Base-by-base conservation (phyloP, 2,888 invertebrate species). In the Polietes domitor region DNA sequence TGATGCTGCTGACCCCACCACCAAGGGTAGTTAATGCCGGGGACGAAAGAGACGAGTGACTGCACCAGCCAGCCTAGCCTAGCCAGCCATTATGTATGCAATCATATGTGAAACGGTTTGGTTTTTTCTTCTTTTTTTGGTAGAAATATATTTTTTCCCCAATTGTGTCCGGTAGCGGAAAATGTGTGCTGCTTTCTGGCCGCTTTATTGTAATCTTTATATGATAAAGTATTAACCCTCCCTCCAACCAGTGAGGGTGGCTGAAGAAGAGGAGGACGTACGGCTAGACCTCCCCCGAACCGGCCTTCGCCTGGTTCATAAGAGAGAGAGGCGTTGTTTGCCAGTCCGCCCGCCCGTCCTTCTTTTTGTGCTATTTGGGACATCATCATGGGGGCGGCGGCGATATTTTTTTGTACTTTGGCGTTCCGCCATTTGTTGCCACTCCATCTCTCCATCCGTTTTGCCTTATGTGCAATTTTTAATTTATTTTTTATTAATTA, bases 401-500 rank as follows among this genome's bases (percentile, higher is more conserved):
- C 28, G 19, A 6, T 53, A 12, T 72, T 65, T 73, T 65, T 75
- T 74, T 10, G 58, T 55, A n/a, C n/a, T n/a, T n/a, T n/a, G n/a
- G n/a, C 50, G 50, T n/a, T 3, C n/a, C 21, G 37, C 19, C 19
- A 19, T 65, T 68, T 68, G 41, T 68, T 43, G 41, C 78, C 9
- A 50, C 76, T 79, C n/a, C n/a, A n/a, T n/a, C 83, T 85, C 77
- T 81, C 81, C 75, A 83, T 86, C 80, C 79, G 78, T 84, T 85
- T 82, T 80, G 83, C 86, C 77, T 83, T 80, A 83, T 83, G 77
- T 80, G 83, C 83, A 85, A 37, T 81, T 86, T 86, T 83, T 85
- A 83, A 85, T 86, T 80, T 82, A 83, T 83, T 85, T 86, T 86
- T 84, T 84, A 84, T 86, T 86, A 85, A 86, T 86, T 85, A 86